A percentile compares a stretch with the other conserved stretches of the same genome.
Evolutionary conservation across 2,888 invertebrate species (phyloP).

Genomic region (Aromia moschata): DNA sequence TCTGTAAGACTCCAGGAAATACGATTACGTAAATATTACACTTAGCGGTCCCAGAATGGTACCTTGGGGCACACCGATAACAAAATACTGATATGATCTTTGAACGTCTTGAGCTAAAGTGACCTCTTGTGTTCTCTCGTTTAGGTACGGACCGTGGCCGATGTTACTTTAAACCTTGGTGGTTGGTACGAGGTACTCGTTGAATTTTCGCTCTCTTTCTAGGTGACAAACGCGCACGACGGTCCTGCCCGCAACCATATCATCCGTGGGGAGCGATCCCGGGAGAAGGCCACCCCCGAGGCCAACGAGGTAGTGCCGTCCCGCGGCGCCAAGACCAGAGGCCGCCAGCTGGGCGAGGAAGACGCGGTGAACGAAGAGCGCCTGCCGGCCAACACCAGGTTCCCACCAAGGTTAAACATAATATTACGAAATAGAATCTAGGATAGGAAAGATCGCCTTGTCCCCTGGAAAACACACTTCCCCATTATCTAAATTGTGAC

Average conservation of each 20-base stretch:
- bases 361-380: conserved; percentile 69
- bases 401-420: conserved; percentile 39
- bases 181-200: neutral
- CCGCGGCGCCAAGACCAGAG: conserved; percentile 48
- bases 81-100: too few relatives aligned
- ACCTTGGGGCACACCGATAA: too few relatives aligned
- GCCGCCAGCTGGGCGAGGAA: conserved; percentile 61
- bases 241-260: conserved; percentile 67
- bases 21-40: too few relatives aligned
- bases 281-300: conserved; percentile 65
- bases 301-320: conserved; percentile 74
- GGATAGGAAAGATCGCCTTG: neutral
- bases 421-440: conserved; percentile 6
- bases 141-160: too few relatives aligned
- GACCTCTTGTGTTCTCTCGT: too few relatives aligned
- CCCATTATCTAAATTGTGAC: conserved; percentile 10
- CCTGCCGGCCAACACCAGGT: conserved; percentile 85
- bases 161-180: too few relatives aligned
- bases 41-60: too few relatives aligned
- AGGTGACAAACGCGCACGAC: conserved; percentile 68
- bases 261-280: conserved; percentile 51
- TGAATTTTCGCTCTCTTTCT: conserved; percentile 11
- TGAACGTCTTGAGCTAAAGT: too few relatives aligned
- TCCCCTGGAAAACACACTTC: conserved; percentile 3
- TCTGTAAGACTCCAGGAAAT: too few relatives aligned